Base-by-base conservation (phyloP, 2,888 invertebrate genomes). In the Callimorpha dominula region DNA sequence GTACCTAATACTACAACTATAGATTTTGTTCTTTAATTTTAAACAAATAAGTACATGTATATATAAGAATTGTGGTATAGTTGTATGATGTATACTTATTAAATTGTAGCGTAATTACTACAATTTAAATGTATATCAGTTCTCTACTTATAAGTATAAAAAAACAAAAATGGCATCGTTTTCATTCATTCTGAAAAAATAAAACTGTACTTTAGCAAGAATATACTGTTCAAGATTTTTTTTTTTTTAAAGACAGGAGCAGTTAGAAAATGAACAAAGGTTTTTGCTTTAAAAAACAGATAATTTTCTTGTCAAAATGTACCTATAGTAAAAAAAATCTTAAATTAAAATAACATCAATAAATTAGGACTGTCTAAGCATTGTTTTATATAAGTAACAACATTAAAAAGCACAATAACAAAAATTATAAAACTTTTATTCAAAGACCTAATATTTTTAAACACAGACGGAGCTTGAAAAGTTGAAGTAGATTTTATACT, bases 61-160 rank as follows among this genome's bases (percentile, higher is more conserved):
- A n/a, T n/a, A n/a, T 52, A 52, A 17, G 52, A 17, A 52, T 52
- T 8, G 17, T n/a, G 17, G 52, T 52, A 9, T n/a, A 31, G n/a
- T n/a, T 54, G n/a, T 9, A 54, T 11, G 54, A 54, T 20, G n/a
- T 54, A 67, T 60, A 68, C 68, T 68, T 60, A 46, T 68, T 43
- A 68, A 54, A 43, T 66, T 54, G 52, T 54, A 46, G 9, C 1
- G 40, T 66, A 49, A 54, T n/a, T 8, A n/a, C 4, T n/a, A 17
- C 8, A 20, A 17, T 66, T 46, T 49, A 31, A 14, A 46, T 43
- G 65, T 20, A 52, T 66, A 52, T 50, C 66, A 66, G 66, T 66
- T 50, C 15, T 62, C 15, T 62, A 40, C 62, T 14, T 40, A 40
- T 14, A 14, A 65, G 31, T 20, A 5, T 46, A 49, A 20, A 60